Evolutionary conservation across 2,113 vertebrate genomes (phyloP).

Genomic region (Cygnus atratus): DNA sequence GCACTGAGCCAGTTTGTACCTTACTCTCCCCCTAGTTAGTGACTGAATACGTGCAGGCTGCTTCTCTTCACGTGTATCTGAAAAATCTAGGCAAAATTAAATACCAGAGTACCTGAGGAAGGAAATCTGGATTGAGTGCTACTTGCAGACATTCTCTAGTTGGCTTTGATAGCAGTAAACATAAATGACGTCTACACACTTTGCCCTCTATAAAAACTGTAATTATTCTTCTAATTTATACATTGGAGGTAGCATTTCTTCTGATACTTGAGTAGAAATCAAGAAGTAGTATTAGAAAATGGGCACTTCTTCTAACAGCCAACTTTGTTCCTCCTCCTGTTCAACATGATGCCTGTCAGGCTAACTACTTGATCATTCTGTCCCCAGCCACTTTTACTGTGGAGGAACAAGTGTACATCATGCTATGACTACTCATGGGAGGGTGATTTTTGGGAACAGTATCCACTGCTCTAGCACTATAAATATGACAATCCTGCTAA

Average conservation of each 20-base stretch:
- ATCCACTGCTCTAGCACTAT: neutral
- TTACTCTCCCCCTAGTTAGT: neutral
- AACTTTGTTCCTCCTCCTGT: fast-evolving
- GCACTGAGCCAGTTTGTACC: neutral
- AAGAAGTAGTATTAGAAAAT: too few species aligned
- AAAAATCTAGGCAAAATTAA: neutral
- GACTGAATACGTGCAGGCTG: neutral
- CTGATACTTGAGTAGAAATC: neutral
- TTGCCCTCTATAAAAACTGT: neutral
- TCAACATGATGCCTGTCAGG: neutral
- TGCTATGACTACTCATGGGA: neutral
- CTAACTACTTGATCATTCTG: neutral
- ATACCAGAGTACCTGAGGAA: neutral
- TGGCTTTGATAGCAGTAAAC: neutral
- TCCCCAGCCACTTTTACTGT: neutral
- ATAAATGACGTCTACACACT: neutral
- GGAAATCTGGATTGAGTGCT: neutral
- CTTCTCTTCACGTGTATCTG: neutral
- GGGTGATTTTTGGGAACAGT: neutral
- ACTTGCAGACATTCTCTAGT: neutral
- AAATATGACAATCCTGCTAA: neutral
- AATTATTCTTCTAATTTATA: neutral
- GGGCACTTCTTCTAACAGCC: fast-evolving
- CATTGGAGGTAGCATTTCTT: neutral
- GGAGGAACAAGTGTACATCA: neutral